These are phyloP conservation scores for Cariama cristata DNA, from an alignment of 2,113 vertebrate species.

Conservation along the genomic window DNA sequence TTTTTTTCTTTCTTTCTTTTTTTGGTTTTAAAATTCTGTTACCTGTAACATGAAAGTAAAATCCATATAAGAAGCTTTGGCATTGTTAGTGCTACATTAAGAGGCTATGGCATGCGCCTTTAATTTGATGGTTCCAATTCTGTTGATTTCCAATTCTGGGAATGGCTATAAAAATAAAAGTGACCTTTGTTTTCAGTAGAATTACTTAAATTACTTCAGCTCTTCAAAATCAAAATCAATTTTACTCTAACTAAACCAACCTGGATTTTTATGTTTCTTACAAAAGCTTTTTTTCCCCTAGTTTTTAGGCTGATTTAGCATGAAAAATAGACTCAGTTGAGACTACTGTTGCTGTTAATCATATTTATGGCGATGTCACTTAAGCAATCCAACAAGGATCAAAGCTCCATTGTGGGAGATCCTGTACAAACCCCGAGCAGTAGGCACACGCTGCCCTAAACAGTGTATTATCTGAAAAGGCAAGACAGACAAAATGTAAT, in stretches of 20 bases:
- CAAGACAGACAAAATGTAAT: neutral
- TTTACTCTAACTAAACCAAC: constrained; percentile 26
- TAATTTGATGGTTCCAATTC: neutral
- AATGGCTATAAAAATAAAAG: neutral
- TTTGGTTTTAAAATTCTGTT: neutral
- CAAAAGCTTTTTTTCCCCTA: neutral
- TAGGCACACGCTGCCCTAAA: neutral
- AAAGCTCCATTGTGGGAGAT: neutral
- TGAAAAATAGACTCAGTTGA: neutral
- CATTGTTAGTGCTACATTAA: neutral
- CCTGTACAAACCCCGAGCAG: neutral
- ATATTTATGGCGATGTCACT: neutral
- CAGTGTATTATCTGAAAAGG: neutral
- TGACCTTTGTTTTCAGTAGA: constrained; percentile 21
- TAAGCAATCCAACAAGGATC: neutral
- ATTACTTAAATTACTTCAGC: neutral
- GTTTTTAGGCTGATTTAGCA: neutral
- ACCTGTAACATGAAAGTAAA: neutral
- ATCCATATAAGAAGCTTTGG: neutral
- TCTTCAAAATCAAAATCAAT: constrained; percentile 24
- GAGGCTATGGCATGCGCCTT: neutral
- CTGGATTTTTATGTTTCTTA: neutral
- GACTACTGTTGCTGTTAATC: neutral
- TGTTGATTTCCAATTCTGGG: neutral
- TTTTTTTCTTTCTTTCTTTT: rapidly evolving